phyloP scores from a whole-genome alignment of 2,113 vertebrate genomes.

The Halichoerus grypus region DNA sequence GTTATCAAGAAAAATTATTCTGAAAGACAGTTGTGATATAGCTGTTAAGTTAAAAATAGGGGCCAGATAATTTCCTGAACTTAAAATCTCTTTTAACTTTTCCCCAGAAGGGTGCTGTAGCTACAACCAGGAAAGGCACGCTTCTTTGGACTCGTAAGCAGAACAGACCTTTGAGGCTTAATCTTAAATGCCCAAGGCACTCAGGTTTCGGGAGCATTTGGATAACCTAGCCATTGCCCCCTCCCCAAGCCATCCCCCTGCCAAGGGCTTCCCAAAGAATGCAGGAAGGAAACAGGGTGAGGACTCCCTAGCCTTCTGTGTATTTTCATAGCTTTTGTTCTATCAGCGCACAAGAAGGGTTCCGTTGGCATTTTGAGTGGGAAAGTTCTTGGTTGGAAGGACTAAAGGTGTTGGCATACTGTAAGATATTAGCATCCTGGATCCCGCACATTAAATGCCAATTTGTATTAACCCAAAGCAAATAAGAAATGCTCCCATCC shows the following conservation, averaged over 20 bases:
- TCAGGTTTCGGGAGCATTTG: background rate
- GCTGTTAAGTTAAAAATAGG: background rate
- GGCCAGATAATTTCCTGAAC: background rate
- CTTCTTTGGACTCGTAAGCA: background rate
- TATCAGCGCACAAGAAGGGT: background rate
- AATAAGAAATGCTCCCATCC: background rate
- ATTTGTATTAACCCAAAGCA: background rate
- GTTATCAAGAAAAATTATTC: background rate
- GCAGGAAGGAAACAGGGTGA: background rate
- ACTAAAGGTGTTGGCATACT: background rate
- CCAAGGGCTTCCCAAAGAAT: background rate
- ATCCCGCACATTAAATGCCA: background rate
- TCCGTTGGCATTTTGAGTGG: background rate
- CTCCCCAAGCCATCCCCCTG: rapidly evolving
- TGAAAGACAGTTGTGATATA: background rate
- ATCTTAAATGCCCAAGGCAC: background rate
- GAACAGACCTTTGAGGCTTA: background rate
- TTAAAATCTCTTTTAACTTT: background rate
- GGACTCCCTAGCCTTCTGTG: background rate
- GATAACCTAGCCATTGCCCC: background rate
- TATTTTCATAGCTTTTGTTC: background rate
- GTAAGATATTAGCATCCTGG: background rate
- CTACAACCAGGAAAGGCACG: background rate
- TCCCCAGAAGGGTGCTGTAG: background rate
- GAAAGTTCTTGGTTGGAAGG: background rate